Evolutionary conservation across 2,888 invertebrate genomes (phyloP), one percentile per base, ranked within the genome.

Genomic region (Pristionchus exspectatus): DNA sequence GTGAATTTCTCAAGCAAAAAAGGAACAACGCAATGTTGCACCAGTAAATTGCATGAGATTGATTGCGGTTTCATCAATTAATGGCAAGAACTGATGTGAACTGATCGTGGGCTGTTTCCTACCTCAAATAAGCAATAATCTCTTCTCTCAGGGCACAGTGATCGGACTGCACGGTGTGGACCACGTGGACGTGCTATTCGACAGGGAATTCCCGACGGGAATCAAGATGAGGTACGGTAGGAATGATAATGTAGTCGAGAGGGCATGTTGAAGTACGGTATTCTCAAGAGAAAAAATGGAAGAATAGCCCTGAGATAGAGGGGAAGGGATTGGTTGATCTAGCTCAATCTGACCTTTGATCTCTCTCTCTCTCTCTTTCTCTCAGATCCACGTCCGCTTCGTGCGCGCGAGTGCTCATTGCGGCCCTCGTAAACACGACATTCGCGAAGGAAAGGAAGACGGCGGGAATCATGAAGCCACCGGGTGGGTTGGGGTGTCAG

Each of bases 101-200:
- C 69, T 69, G n/a, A 24, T 69, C 24, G 24, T 21, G 38, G 38
- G 5, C 5, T 38, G 38, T 38, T 38, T 38, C n/a, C 5, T 24
- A 66, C n/a, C 9, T 24, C 2, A 9, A 14, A 69, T 69, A 9
- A 30, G 27, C 18, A 10, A 33, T 72, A 3, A 72, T 72, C 2
- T 27, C 30, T 72, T 21, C 69, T 24, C 69, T 69, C 96, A 97
- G 91, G 99, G 98, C 54, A 98, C 98, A 0, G 96, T 99, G 0
- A 97, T 97, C n/a, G 93, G 92, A 3, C 38, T 92, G 24, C 89
- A 89, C 50, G 91, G 85, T 4, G 21, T 24, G 1, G 91, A 92
- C 83, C 90, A 92, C 50, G 97, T 97, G 94, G 97, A 97, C 92
- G 96, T 98, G 38, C 95, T 98, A 90, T 98, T 98, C 95, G 98